These are phyloP conservation scores for Cavia porcellus DNA, from an alignment of 2,113 vertebrate species.

Conservation along the genomic window DNA sequence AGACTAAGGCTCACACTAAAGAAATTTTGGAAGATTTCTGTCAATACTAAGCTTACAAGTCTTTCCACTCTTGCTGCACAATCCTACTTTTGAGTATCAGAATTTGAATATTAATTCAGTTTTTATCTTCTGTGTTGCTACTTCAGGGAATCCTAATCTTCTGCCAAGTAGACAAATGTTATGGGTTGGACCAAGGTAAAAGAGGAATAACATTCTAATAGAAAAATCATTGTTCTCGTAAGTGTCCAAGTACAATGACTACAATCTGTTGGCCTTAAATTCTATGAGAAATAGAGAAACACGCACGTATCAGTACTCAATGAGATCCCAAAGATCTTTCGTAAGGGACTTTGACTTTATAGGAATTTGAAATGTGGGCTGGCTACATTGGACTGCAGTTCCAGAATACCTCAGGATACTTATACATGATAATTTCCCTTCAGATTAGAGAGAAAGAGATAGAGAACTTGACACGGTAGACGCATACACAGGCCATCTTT, in stretches of 20 bases:
- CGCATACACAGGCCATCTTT: not conserved
- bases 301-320: not conserved
- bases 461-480: not conserved
- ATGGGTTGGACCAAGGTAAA: not conserved
- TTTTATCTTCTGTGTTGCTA: conserved; percentile 9
- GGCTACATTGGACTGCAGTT: not conserved
- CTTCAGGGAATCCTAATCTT: not conserved
- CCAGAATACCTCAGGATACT: not conserved
- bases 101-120: not conserved
- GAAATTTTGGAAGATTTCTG: not conserved
- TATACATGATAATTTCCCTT: not conserved
- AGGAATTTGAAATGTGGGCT: not conserved
- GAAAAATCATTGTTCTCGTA: not conserved
- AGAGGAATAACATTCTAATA: not conserved
- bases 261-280: not conserved
- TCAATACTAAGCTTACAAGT: not conserved
- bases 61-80: not conserved
- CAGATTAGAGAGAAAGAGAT: not conserved
- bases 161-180: not conserved
- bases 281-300: not conserved
- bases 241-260: not conserved
- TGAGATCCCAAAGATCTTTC: not conserved
- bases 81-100: not conserved
- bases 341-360: not conserved
- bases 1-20: not conserved